These are phyloP conservation scores for Drosophila meridiana DNA, from an alignment of 2,888 invertebrate species.

Conservation along the genomic window DNA sequence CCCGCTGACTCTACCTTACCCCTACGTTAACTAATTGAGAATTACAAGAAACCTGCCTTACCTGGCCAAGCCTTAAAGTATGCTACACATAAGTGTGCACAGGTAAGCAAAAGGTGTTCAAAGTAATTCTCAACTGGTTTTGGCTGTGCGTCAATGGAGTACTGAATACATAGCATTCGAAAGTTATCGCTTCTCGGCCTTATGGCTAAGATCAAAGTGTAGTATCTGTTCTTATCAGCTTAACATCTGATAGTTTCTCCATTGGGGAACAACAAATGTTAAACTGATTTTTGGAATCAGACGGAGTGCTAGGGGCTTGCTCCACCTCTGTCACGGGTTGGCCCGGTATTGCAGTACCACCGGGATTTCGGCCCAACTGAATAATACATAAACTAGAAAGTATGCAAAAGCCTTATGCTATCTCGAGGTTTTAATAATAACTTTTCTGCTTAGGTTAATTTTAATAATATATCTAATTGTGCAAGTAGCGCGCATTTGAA, in stretches of 20 bases:
- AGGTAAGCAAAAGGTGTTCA: not conserved
- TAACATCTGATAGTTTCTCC: slow-evolving; percentile 89
- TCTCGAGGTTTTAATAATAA: no score
- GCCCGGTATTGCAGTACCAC: slow-evolving; percentile 87
- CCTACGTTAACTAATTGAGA: slow-evolving; percentile 7
- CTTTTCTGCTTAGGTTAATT: no score
- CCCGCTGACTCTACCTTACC: not conserved
- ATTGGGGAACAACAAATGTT: slow-evolving; percentile 87
- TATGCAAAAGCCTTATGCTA: no score
- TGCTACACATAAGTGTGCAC: not conserved
- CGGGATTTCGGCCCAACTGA: slow-evolving; percentile 45
- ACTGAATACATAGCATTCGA: accelerated
- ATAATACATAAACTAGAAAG: not conserved
- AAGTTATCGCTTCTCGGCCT: slow-evolving; percentile 85
- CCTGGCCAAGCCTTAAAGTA: slow-evolving; percentile 6
- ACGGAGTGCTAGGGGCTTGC: slow-evolving; percentile 88
- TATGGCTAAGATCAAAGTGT: slow-evolving; percentile 88
- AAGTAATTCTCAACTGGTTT: slow-evolving; percentile 28
- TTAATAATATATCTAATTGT: no score
- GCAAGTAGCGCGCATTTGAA: no score
- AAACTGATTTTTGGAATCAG: slow-evolving; percentile 87
- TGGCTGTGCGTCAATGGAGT: not conserved
- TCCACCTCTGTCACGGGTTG: slow-evolving; percentile 89
- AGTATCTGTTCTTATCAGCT: slow-evolving; percentile 90
- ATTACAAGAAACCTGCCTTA: not conserved